Percentiles rank a stretch among this genome's conserved stretches.
Conservation (phyloP, 2,888 invertebrate genomes). For the Phyto melanocephala region DNA sequence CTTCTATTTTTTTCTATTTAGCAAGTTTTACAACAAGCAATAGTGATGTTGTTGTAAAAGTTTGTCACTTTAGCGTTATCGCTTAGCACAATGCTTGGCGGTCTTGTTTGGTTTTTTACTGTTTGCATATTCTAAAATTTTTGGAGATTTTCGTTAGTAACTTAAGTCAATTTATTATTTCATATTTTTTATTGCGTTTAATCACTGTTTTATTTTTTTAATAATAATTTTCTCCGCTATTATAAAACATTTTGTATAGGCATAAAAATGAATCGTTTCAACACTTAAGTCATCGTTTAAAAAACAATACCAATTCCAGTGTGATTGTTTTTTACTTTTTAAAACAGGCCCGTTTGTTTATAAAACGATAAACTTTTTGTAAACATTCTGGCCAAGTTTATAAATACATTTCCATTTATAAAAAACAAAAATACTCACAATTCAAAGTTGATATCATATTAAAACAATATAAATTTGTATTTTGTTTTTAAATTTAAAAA, state of each 20-base stretch:
- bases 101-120: too few species aligned
- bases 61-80: too few species aligned
- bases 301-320: background rate
- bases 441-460: constrained; percentile 11
- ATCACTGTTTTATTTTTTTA: background rate
- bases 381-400: constrained; percentile 35
- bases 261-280: constrained; percentile 7
- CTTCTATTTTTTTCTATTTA: too few species aligned
- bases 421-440: background rate
- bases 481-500: too few species aligned
- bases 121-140: too few species aligned
- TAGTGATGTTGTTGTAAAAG: too few species aligned
- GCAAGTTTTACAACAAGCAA: too few species aligned
- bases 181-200: background rate
- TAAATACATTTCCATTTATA: background rate
- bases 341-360: constrained; percentile 12
- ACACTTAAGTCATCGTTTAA: constrained; percentile 44
- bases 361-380: constrained; percentile 30
- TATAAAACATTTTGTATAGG: constrained; percentile 18
- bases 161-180: background rate
- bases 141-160: too few species aligned
- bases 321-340: background rate
- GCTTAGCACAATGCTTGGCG: too few species aligned
- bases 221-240: background rate
- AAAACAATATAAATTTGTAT: constrained; percentile 13